phyloP scores from a whole-genome alignment of 2,113 vertebrate species.

The Epinephelus cyanopodus region DNA sequence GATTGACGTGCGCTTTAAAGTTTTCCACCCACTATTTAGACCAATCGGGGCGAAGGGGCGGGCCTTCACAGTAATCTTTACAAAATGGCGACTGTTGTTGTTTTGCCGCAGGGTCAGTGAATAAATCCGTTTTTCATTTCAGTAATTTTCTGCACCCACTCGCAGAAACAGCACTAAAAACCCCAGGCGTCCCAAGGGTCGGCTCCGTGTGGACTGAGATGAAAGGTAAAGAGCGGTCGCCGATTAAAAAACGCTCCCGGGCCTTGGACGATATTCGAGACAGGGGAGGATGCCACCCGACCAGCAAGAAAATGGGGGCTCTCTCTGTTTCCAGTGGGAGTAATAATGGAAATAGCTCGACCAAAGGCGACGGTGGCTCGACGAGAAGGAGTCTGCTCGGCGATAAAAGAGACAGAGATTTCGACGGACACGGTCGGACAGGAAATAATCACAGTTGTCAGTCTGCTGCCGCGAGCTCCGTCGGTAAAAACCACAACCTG shows the following conservation, averaged over 20 bases:
- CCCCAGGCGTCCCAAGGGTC: conserved; percentile 18
- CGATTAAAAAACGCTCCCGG: conserved; percentile 95
- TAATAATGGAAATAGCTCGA: conserved; percentile 87
- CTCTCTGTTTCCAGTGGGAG: conserved; percentile 83
- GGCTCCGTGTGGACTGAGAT: conserved; percentile 79
- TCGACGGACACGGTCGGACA: conserved; percentile 86
- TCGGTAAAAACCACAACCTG: conserved; percentile 86
- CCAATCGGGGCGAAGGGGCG: conserved; percentile 77
- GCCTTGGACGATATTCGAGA: conserved; percentile 91
- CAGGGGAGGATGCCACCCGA: conserved; percentile 89
- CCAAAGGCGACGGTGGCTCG: conserved; percentile 87
- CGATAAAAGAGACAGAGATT: conserved; percentile 90
- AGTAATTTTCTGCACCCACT: conserved; percentile 35
- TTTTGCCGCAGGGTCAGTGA: conserved; percentile 83
- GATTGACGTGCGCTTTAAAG: conserved; percentile 65
- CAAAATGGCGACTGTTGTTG: conserved; percentile 88
- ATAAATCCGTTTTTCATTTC: conserved; percentile 55
- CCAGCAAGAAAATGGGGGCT: conserved; percentile 92
- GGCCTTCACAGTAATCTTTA: conserved; percentile 69
- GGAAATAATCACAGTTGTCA: conserved; percentile 86
- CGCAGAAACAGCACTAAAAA: conserved; percentile 40
- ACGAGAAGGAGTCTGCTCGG: conserved; percentile 87
- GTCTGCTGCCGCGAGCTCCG: conserved; percentile 82
- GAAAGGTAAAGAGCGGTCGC: conserved; percentile 97
- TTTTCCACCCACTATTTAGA: conserved; percentile 62